Evolutionary conservation across 1,140 invertebrate species (phyloP), one percentile per base, ranked within the genome.

Genomic region (Philaenus spumarius): DNA sequence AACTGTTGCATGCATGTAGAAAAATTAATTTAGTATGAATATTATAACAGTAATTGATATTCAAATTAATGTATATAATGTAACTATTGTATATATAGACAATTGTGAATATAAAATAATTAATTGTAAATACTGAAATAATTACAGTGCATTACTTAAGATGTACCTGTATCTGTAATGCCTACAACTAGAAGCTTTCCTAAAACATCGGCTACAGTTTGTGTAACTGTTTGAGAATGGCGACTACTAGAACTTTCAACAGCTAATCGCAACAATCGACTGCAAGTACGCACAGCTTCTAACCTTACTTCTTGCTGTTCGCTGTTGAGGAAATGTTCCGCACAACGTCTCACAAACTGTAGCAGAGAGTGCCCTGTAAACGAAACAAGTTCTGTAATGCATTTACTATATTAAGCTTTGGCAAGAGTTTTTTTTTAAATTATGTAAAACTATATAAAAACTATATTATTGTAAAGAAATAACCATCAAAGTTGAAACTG

Each of bases 271-370:
- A 99, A 76, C 6, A 99, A 77, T 61, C 89, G 82, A 22, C 91
- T 92, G 68, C 95, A 95, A 0, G 95, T 98, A 68, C 88, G 82
- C 0, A 98, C 95, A 17, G 96, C 92, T 75, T 98, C 95, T 45
- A 98, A 72, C 17, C 96, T 81, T 0, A 99, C 87, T 71, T 97
- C 93, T 65, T 86, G 86, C 64, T 93, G 84, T 64, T 98, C 95
- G 69, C 88, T 91, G 6, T 84, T 86, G n/a, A 99, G 75, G 69
- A 95, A 97, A 71, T 90, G 83, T 66, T 97, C 93, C 1, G 93
- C 90, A 74, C 94, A 97, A 50, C 93, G 81, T 55, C 87, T 80
- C 0, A 97, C 91, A 78, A 97, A 97, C 66, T 93, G 90, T 30
- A 97, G 79, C 63, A 97, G 75, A 39, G 90, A 92, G 70, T 95